Percentiles rank a stretch among this genome's conserved stretches.
These are phyloP conservation scores for Lordiphosa mommai DNA, from an alignment of 1,140 invertebrate genomes.

Conservation along the genomic window DNA sequence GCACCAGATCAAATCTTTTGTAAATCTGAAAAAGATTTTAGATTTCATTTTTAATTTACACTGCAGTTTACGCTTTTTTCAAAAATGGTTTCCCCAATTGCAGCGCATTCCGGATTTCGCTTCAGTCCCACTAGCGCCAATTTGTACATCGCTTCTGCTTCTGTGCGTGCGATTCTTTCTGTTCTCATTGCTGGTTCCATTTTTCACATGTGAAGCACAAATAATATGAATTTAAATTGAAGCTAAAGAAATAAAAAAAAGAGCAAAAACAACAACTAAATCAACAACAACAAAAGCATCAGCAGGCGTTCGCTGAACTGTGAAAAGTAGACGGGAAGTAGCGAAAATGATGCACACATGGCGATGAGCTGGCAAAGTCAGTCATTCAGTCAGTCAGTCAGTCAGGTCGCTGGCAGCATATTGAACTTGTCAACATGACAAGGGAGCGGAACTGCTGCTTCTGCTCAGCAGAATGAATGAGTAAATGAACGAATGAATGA, in stretches of 20 bases:
- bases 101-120: conserved; percentile 20
- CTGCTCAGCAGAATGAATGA: too few relatives aligned
- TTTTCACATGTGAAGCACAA: conserved; percentile 43
- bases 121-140: conserved; percentile 11
- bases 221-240: conserved; percentile 76
- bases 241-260: conserved; percentile 32
- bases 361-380: conserved; percentile 51
- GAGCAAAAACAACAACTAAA: conserved; percentile 8
- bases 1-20: too few relatives aligned
- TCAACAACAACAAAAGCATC: conserved; percentile 13
- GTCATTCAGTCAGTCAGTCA: conserved; percentile 33
- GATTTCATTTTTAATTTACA: too few relatives aligned
- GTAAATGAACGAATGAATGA: conserved; percentile 33
- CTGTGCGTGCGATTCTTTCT: neutral
- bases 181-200: conserved; percentile 3
- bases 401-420: conserved; percentile 29
- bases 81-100: neutral
- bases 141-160: conserved; percentile 13
- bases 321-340: conserved; percentile 64
- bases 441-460: conserved; percentile 39
- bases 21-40: too few relatives aligned
- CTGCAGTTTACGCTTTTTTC: too few relatives aligned
- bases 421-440: conserved; percentile 65
- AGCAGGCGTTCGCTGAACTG: conserved; percentile 45
- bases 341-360: conserved; percentile 50